phyloP scores from a whole-genome alignment of 2,113 vertebrate species.

The Procapra przewalskii region DNA sequence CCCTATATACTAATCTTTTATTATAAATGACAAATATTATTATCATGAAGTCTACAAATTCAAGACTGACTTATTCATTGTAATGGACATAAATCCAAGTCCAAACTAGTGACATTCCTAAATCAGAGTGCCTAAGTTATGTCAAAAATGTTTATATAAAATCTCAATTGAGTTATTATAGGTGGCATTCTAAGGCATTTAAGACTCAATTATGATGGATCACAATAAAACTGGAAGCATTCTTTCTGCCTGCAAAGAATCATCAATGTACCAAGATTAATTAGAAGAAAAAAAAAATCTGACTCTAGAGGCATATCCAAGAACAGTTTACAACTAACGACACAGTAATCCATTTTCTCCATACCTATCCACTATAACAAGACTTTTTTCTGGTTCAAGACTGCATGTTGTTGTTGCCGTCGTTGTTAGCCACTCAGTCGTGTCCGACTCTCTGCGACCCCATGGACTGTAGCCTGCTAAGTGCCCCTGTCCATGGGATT shows the following conservation, averaged over 20 bases:
- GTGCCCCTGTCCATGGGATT: too few species aligned
- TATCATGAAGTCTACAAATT: not conserved
- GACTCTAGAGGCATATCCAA: not conserved
- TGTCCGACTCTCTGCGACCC: too few species aligned
- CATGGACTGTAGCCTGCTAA: too few species aligned
- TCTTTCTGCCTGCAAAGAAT: not conserved
- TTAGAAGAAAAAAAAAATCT: not conserved
- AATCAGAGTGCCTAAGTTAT: not conserved
- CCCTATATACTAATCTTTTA: not conserved
- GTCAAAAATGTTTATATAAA: not conserved
- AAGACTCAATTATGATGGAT: not conserved
- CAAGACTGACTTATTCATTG: not conserved
- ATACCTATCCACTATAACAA: not conserved
- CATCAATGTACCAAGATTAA: not conserved
- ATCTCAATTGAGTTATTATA: slow-evolving; percentile 20
- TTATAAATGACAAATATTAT: not conserved
- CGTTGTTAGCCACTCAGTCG: too few species aligned
- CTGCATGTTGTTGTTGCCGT: too few species aligned
- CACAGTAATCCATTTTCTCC: not conserved
- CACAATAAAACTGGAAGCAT: slow-evolving; percentile 11
- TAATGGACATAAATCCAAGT: not conserved
- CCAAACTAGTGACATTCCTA: not conserved
- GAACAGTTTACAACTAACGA: not conserved
- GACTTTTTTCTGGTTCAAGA: not conserved
- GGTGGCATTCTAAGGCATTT: not conserved